Evolutionary conservation across 1,140 invertebrate species (phyloP).

Genomic region (Drosophila hydei): DNA sequence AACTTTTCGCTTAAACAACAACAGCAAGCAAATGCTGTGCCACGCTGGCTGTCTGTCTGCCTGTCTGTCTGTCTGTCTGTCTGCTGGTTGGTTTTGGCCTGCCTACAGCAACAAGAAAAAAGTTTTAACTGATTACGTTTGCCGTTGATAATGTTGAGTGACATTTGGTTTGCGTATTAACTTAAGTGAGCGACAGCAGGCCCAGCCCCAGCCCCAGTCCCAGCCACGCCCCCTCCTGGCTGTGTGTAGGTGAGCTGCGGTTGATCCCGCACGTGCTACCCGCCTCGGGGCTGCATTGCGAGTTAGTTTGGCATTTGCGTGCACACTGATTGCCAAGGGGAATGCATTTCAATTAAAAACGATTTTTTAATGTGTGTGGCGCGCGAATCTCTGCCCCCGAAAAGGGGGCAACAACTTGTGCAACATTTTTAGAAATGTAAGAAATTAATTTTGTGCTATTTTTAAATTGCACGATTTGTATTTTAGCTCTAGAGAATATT

Average conservation of each 20-base stretch:
- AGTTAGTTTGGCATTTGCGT: constrained; percentile 54
- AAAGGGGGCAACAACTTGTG: not conserved
- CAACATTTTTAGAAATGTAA: constrained; percentile 48
- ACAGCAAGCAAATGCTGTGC: constrained; percentile 16
- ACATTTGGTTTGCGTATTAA: constrained; percentile 80
- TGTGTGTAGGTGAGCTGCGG: constrained; percentile 13
- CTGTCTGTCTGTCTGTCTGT: constrained; percentile 34
- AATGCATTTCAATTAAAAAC: constrained; percentile 76
- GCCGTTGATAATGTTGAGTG: constrained; percentile 79
- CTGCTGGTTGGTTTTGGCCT: constrained; percentile 46
- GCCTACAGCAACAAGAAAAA: constrained; percentile 66
- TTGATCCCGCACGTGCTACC: not conserved
- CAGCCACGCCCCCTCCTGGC: not conserved
- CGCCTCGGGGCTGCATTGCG: constrained; percentile 24
- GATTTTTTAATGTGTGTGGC: constrained; percentile 66
- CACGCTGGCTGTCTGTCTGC: constrained; percentile 13
- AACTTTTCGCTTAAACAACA: constrained; percentile 59
- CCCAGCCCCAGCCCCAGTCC: no score
- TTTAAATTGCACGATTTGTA: constrained; percentile 12
- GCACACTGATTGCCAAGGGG: constrained; percentile 65
- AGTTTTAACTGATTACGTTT: constrained; percentile 80
- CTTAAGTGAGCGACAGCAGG: constrained; percentile 72
- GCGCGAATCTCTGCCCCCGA: constrained; percentile 10
- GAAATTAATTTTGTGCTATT: constrained; percentile 58
- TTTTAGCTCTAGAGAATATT: constrained; percentile 11